A percentile compares a stretch with the other conserved stretches of the same genome.
Evolutionary conservation across 2,888 invertebrate genomes (phyloP).

Genomic region (Agrypnus murinus): DNA sequence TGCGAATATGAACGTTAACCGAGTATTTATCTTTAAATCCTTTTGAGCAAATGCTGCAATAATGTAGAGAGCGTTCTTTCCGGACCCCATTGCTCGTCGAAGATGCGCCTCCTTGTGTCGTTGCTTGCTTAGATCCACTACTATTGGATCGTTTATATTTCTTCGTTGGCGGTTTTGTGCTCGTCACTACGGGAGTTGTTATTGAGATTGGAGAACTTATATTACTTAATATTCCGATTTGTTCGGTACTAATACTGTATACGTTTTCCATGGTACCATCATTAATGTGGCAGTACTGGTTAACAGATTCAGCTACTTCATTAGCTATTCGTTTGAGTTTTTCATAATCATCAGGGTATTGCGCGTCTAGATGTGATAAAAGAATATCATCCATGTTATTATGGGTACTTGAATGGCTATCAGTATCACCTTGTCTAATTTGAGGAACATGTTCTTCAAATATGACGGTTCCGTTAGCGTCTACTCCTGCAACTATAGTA

Average conservation of each 20-base stretch:
- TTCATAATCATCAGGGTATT: constrained; percentile 87
- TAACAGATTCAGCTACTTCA: constrained; percentile 86
- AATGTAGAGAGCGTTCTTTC: constrained; percentile 91
- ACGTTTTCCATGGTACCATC: constrained; percentile 74
- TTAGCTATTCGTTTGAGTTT: constrained; percentile 89
- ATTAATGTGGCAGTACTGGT: constrained; percentile 78
- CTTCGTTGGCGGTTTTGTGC: constrained; percentile 78
- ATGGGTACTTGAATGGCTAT: constrained; percentile 70
- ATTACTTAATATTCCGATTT: constrained; percentile 68
- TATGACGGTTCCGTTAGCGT: constrained; percentile 67
- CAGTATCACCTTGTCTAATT: constrained; percentile 70
- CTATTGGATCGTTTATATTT: constrained; percentile 81
- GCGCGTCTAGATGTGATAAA: constrained; percentile 80
- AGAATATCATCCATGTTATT: constrained; percentile 82
- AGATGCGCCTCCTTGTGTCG: constrained; percentile 70
- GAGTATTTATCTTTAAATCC: constrained; percentile 98
- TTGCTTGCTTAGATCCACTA: constrained; percentile 65
- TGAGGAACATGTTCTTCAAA: constrained; percentile 66
- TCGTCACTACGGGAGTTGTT: constrained; percentile 77
- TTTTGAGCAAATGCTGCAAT: constrained; percentile 94
- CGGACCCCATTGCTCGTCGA: constrained; percentile 83
- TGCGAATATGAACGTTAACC: constrained; percentile 97
- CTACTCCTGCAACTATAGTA: constrained; percentile 69
- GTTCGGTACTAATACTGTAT: constrained; percentile 71
- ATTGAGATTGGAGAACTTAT: constrained; percentile 68